Conservation (phyloP, 92 coral and sea anemone species). For the Palythoa caribaeorum region DNA sequence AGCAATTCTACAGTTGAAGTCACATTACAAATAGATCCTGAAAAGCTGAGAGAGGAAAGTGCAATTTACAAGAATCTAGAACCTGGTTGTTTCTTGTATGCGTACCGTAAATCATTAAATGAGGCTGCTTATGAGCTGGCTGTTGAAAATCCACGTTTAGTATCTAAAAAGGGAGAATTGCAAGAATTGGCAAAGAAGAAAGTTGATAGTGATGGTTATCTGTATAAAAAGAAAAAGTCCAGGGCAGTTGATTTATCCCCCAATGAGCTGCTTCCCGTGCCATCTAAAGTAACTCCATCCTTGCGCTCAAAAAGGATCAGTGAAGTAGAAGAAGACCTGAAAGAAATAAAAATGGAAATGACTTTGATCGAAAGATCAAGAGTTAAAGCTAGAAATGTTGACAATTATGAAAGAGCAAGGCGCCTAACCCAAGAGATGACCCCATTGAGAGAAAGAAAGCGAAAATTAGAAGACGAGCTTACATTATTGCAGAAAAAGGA, state of each 20-base stretch:
- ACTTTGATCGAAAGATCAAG: slow-evolving; percentile 52
- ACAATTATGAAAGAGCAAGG: slow-evolving; percentile 61
- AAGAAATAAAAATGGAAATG: slow-evolving; percentile 61
- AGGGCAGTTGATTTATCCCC: slow-evolving; percentile 48
- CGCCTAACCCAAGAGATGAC: slow-evolving; percentile 60
- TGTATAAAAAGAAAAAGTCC: slow-evolving; percentile 62
- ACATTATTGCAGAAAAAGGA: slow-evolving; percentile 53
- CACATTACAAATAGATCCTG: slow-evolving; percentile 53
- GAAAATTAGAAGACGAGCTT: slow-evolving; percentile 58
- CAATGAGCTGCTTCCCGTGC: slow-evolving; percentile 29
- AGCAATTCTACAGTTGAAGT: slow-evolving; percentile 24
- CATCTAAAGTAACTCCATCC: slow-evolving; percentile 58
- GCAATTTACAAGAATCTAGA: slow-evolving; percentile 58
- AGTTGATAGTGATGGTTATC: slow-evolving; percentile 65
- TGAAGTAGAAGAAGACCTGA: slow-evolving; percentile 65
- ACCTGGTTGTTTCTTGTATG: slow-evolving; percentile 66
- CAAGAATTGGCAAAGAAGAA: slow-evolving; percentile 56
- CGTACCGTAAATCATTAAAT: slow-evolving; percentile 59
- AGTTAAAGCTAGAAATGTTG: slow-evolving; percentile 51
- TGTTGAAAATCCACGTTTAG: slow-evolving; percentile 54
- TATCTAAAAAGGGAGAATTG: slow-evolving; percentile 60
- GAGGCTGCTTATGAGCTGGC: slow-evolving; percentile 66
- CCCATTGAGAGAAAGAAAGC: slow-evolving; percentile 56
- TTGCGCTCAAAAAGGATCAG: slow-evolving; percentile 58
- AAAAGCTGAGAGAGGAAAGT: slow-evolving; percentile 63